A percentile compares a stretch with the other conserved stretches of the same genome.
These are phyloP conservation scores for Drosophila sp. DNA, from an alignment of 1,140 invertebrate species.

Conservation along the genomic window DNA sequence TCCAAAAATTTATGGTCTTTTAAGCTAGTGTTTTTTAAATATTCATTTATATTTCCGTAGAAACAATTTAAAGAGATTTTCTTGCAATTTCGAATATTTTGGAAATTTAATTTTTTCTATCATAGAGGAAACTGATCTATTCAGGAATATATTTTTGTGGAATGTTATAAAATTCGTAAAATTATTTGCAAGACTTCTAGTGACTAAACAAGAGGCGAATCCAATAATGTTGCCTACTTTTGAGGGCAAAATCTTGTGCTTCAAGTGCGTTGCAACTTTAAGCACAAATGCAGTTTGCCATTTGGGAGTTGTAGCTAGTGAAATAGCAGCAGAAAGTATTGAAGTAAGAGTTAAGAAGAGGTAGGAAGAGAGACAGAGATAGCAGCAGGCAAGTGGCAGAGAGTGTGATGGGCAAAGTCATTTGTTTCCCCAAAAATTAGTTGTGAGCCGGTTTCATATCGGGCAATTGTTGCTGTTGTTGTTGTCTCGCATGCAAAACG, in stretches of 20 bases:
- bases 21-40: too few relatives aligned
- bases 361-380: background rate
- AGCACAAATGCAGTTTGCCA: background rate
- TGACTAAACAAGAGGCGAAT: too few relatives aligned
- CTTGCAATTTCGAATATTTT: too few relatives aligned
- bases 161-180: too few relatives aligned
- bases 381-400: background rate
- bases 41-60: too few relatives aligned
- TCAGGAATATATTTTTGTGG: too few relatives aligned
- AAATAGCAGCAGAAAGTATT: background rate
- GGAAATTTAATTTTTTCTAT: too few relatives aligned
- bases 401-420: slow-evolving; percentile 53
- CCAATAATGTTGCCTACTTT: background rate
- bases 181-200: too few relatives aligned
- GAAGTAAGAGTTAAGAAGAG: too few relatives aligned
- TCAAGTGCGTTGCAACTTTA: slow-evolving; percentile 21
- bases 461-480: slow-evolving; percentile 60
- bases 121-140: too few relatives aligned
- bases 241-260: background rate
- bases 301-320: background rate
- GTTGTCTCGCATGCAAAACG: slow-evolving; percentile 52
- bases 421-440: slow-evolving; percentile 75
- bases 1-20: too few relatives aligned
- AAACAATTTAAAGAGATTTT: too few relatives aligned
- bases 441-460: slow-evolving; percentile 72